Base-by-base conservation (phyloP, 2,888 invertebrate species). In the Caenorhabditis japonica region DNA sequence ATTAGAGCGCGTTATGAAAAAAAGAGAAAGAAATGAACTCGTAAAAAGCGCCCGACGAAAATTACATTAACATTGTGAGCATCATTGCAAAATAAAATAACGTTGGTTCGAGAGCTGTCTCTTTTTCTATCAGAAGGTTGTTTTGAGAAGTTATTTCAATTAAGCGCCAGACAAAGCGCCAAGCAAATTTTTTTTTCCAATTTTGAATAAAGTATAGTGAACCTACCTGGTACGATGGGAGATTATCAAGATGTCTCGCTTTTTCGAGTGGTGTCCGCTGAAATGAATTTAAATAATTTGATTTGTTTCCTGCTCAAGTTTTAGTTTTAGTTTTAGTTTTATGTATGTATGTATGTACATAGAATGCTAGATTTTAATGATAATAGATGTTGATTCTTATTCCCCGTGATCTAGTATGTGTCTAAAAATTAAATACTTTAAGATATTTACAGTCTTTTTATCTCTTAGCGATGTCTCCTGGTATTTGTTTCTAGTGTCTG, bases 191-290 rank as follows among this genome's bases (percentile, higher is more conserved):
- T 39, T 23, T 13, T 27, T 23, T 36, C 33, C 30, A 33, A 4
- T 39, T 27, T 25, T 27, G 13, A 7, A 33, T n/a, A 15, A 15
- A 13, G 5, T 12, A 51, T 7, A 34, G 49, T 36, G 19, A 34
- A 52, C 80, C 55, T 53, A 85, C 86, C 80, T 87, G 87, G 75
- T 87, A 87, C 36, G 85, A 82, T 46, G 87, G 87, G 60, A 87
- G 81, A 60, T 85, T 85, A 73, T 87, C 87, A 58, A 87, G 75
- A 73, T 87, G 87, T 70, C 86, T 82, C 25, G 81, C 80, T 75
- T 88, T 87, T 74, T 88, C 87, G 75, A 85, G 77, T 64, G 85
- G 85, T 64, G 85, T 81, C 55, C 87, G 80, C 87, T 87, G 81
- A 76, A 88, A 85, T 60, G 8, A 19, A 17, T 44, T 44, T 44